Percentiles rank a stretch among this genome's conserved stretches.
These are phyloP conservation scores for Minunthozetes semirufus DNA, from an alignment of 2,888 invertebrate species.

Conservation along the genomic window DNA sequence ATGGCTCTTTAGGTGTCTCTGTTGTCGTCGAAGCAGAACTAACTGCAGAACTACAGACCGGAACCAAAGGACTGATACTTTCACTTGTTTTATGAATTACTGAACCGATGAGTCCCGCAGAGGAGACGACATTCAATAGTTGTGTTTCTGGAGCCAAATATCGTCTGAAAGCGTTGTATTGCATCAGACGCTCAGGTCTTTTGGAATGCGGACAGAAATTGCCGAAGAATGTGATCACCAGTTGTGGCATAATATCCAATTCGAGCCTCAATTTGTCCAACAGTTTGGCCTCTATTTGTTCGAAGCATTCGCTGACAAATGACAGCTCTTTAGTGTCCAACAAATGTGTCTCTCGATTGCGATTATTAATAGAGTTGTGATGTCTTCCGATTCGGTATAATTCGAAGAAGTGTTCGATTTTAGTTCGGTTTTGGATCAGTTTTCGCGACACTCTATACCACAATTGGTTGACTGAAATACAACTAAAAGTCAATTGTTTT, in stretches of 20 bases:
- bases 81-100: no score
- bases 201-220: conserved; percentile 12
- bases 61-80: no score
- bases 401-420: neutral
- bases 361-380: neutral
- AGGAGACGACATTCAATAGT: neutral
- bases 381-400: conserved; percentile 22
- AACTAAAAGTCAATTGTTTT: neutral
- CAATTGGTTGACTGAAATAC: neutral
- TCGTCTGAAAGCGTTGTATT: neutral
- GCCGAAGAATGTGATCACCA: conserved; percentile 7
- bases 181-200: conserved; percentile 2
- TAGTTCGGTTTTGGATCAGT: conserved; percentile 10
- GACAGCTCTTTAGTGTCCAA: neutral
- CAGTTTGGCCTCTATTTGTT: neutral
- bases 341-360: neutral
- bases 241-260: neutral
- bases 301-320: conserved; percentile 20
- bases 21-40: no score
- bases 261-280: neutral
- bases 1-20: no score
- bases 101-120: conserved; percentile 11
- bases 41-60: no score
- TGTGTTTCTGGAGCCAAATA: neutral
- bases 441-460: neutral